A percentile compares a stretch with the other conserved stretches of the same genome.
Conservation (phyloP, 1,140 invertebrate genomes). For the Luehdorfia chinensis region DNA sequence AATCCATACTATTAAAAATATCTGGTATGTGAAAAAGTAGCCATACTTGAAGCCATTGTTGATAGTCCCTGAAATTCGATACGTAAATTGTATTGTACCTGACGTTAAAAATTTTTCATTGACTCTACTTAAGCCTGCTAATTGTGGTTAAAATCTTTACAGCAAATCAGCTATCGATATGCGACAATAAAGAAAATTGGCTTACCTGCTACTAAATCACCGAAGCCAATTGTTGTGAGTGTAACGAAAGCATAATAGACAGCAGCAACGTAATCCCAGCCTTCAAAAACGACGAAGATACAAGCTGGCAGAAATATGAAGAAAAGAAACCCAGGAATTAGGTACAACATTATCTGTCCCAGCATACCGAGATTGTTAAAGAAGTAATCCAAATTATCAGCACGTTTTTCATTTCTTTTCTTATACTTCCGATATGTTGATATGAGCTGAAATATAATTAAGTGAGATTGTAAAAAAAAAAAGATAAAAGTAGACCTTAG, state of each 20-base stretch:
- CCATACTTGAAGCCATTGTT: slow-evolving; percentile 77
- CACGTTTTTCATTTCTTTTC: slow-evolving; percentile 79
- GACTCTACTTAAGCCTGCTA: no score
- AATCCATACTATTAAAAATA: slow-evolving; percentile 89
- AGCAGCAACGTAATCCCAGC: slow-evolving; percentile 92
- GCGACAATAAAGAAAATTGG: no score
- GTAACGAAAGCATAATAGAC: slow-evolving; percentile 96
- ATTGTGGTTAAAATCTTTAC: no score
- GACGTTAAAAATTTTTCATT: no score
- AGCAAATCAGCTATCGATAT: no score
- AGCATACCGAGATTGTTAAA: slow-evolving; percentile 84
- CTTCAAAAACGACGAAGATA: slow-evolving; percentile 92
- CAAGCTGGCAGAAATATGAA: slow-evolving; percentile 96
- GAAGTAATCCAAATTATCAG: slow-evolving; percentile 78
- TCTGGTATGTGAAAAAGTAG: slow-evolving; percentile 83
- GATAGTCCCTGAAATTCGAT: slow-evolving; percentile 70
- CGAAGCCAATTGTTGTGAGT: slow-evolving; percentile 95
- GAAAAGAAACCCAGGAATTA: slow-evolving; percentile 90
- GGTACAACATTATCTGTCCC: slow-evolving; percentile 86
- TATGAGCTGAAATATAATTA: slow-evolving; percentile 79
- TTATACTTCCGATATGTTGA: slow-evolving; percentile 87
- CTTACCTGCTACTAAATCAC: slow-evolving; percentile 90
- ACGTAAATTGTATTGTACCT: no score
- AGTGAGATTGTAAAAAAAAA: not conserved
- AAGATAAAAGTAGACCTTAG: not conserved